These are phyloP conservation scores for Drosophila macrospina DNA, from an alignment of 2,888 invertebrate genomes.

Conservation along the genomic window DNA sequence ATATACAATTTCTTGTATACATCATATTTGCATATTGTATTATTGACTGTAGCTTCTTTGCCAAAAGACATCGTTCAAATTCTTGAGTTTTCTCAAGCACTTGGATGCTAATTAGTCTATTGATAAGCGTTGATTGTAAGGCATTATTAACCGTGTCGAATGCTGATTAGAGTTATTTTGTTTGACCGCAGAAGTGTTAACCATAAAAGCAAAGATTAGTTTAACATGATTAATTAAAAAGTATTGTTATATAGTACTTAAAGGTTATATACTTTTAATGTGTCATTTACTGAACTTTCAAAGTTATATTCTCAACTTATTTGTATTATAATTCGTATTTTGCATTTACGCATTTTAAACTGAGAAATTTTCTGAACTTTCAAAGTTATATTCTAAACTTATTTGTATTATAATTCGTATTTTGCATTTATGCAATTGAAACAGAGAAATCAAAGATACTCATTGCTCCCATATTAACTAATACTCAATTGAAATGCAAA, in stretches of 20 bases:
- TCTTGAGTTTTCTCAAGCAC: constrained; percentile 40
- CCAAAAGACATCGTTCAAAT: constrained; percentile 30
- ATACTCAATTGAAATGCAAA: background rate
- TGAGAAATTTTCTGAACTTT: too few species aligned
- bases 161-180: constrained; percentile 28
- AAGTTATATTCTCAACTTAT: too few species aligned
- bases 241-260: too few species aligned
- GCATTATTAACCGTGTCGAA: constrained; percentile 13
- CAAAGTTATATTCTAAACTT: too few species aligned
- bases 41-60: constrained; percentile 4
- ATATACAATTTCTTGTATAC: constrained; percentile 5
- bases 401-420: too few species aligned
- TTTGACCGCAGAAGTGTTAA: constrained; percentile 3
- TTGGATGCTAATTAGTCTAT: constrained; percentile 38
- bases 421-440: too few species aligned
- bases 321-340: too few species aligned
- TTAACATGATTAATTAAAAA: background rate
- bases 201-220: background rate
- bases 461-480: background rate
- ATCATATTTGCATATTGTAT: constrained; percentile 17
- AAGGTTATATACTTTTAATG: too few species aligned
- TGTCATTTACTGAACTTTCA: too few species aligned
- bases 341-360: too few species aligned
- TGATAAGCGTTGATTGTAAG: constrained; percentile 19
- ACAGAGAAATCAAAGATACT: too few species aligned